These are phyloP conservation scores for Penaeus monodon DNA, from an alignment of 2,888 invertebrate genomes.

Conservation along the genomic window DNA sequence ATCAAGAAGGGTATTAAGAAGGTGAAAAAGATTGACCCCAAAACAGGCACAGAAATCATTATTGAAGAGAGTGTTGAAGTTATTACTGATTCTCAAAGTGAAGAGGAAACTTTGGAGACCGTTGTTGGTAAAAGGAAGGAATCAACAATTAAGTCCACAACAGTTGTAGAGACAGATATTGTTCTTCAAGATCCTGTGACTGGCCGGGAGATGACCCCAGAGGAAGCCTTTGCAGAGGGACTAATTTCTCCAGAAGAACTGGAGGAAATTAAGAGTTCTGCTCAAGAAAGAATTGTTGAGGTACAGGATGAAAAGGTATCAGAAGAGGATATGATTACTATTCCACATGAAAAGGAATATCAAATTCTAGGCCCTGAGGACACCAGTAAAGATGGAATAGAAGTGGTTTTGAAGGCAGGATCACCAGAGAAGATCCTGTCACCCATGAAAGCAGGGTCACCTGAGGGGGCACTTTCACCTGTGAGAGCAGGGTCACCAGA, in stretches of 20 bases:
- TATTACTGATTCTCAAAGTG: constrained; percentile 67
- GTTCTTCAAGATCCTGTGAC: constrained; percentile 65
- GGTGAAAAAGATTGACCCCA: constrained; percentile 65
- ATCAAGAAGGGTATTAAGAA: constrained; percentile 56
- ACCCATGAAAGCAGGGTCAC: not conserved
- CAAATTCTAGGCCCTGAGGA: constrained; percentile 10
- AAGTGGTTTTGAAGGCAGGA: not conserved
- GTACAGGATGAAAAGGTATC: constrained; percentile 18
- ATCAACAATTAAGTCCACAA: constrained; percentile 66
- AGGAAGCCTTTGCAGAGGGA: constrained; percentile 71
- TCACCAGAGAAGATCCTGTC: not conserved
- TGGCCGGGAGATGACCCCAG: constrained; percentile 68
- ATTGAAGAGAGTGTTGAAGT: constrained; percentile 79
- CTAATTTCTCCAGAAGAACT: constrained; percentile 72
- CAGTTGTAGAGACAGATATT: constrained; percentile 66
- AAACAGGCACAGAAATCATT: constrained; percentile 72
- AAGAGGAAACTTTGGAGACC: constrained; percentile 72
- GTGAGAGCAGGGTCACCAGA: not conserved
- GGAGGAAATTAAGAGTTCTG: constrained; percentile 68
- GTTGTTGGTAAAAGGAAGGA: constrained; percentile 60
- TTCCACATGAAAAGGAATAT: constrained; percentile 25
- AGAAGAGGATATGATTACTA: not conserved
- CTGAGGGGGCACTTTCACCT: not conserved
- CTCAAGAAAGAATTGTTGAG: constrained; percentile 49
- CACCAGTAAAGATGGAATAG: not conserved